Conservation (phyloP, 2,797 vertebrate species). For the Trachops cirrhosus region DNA sequence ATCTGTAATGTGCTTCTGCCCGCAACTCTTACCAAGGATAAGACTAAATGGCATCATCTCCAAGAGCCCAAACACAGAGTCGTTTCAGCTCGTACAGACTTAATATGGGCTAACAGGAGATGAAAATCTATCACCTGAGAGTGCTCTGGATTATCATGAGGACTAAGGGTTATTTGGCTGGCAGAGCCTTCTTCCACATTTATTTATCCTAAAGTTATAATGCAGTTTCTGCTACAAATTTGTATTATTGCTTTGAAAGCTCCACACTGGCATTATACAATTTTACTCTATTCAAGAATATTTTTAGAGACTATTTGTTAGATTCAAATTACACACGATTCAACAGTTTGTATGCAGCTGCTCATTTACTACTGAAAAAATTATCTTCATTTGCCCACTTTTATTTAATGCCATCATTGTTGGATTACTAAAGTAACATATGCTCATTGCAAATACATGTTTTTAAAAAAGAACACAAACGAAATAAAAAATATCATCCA, state of each 20-base stretch:
- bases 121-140: neutral
- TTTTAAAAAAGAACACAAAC: neutral
- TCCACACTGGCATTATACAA: neutral
- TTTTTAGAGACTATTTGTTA: constrained; percentile 37
- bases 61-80: neutral
- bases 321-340: constrained; percentile 9
- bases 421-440: constrained; percentile 39
- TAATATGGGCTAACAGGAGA: neutral
- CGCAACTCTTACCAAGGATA: neutral
- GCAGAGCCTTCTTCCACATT: neutral
- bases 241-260: constrained; percentile 6
- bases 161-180: neutral
- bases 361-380: constrained; percentile 26
- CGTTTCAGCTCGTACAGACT: neutral
- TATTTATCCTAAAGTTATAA: constrained; percentile 32
- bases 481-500: neutral
- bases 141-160: neutral
- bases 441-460: neutral
- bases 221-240: neutral
- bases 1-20: neutral
- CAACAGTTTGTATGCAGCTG: neutral
- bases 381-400: constrained; percentile 19
- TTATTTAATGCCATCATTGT: neutral
- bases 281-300: constrained; percentile 9
- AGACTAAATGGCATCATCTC: neutral